These are phyloP conservation scores for Aphaenogaster ashmeadi DNA, from an alignment of 1,140 invertebrate genomes.

Conservation along the genomic window DNA sequence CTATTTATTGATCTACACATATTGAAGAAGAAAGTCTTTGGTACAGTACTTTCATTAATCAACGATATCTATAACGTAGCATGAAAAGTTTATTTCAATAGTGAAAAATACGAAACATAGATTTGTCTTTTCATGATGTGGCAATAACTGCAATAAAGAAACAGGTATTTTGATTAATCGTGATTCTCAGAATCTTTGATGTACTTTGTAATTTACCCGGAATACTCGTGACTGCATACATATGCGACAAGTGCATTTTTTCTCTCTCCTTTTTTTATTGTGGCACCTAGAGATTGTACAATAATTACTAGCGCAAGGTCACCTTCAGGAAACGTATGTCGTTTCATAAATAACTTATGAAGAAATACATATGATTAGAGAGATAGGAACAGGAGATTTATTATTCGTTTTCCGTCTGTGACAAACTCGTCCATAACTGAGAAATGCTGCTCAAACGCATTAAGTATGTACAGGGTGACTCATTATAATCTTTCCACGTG, in stretches of 20 bases:
- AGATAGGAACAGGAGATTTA: not conserved
- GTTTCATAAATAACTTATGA: not conserved
- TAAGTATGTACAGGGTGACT: not conserved
- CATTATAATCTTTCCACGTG: too few relatives aligned
- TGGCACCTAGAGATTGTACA: too few relatives aligned
- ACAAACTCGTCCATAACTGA: not conserved
- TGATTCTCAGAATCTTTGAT: conserved; percentile 15
- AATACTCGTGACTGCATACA: not conserved
- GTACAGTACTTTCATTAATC: not conserved
- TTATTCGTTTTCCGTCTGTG: not conserved
- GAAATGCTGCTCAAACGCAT: not conserved
- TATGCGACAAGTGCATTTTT: not conserved
- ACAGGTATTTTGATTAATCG: not conserved
- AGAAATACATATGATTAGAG: not conserved
- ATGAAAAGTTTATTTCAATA: not conserved
- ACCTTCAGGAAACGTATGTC: not conserved
- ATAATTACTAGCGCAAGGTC: not conserved
- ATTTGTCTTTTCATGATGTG: not conserved
- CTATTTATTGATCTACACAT: not conserved
- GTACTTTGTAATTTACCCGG: not conserved
- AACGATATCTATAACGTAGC: not conserved
- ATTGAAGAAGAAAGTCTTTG: not conserved
- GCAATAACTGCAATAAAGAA: not conserved
- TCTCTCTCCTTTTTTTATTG: not conserved
- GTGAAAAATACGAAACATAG: not conserved